These are phyloP conservation scores for Drosophila pectinifera DNA, from an alignment of 1,140 invertebrate species.

Conservation along the genomic window DNA sequence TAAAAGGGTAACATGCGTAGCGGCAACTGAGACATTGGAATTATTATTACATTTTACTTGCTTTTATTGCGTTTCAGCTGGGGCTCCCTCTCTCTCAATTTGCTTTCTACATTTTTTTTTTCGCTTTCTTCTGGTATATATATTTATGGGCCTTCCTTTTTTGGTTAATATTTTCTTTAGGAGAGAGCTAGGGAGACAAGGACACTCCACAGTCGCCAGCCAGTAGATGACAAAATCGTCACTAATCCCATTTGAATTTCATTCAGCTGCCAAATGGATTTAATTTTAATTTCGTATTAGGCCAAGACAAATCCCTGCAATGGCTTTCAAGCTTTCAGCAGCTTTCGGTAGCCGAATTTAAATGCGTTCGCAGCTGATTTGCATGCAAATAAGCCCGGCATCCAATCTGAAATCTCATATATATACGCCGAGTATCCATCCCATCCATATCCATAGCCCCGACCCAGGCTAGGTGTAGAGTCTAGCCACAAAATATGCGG, in stretches of 20 bases:
- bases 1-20: constrained; percentile 53
- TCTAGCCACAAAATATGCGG: constrained; percentile 36
- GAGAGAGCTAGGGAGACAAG: background rate
- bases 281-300: constrained; percentile 58
- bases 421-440: background rate
- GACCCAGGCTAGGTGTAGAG: constrained; percentile 7
- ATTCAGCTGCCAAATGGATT: constrained; percentile 59
- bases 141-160: background rate
- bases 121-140: background rate
- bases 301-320: constrained; percentile 38
- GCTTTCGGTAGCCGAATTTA: constrained; percentile 36
- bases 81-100: constrained; percentile 12
- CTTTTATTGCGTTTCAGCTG: constrained; percentile 54
- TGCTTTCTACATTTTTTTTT: constrained; percentile 11
- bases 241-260: constrained; percentile 78
- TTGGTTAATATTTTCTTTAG: constrained; percentile 16
- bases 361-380: constrained; percentile 64
- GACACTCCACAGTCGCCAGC: background rate
- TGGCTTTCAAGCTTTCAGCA: constrained; percentile 9
- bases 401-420: constrained; percentile 3
- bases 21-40: constrained; percentile 62
- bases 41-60: constrained; percentile 73
- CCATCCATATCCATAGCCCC: background rate
- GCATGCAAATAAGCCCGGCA: constrained; percentile 66
- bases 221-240: constrained; percentile 60